These are phyloP conservation scores for Formica exsecta DNA, from an alignment of 1,140 invertebrate species.

Conservation along the genomic window DNA sequence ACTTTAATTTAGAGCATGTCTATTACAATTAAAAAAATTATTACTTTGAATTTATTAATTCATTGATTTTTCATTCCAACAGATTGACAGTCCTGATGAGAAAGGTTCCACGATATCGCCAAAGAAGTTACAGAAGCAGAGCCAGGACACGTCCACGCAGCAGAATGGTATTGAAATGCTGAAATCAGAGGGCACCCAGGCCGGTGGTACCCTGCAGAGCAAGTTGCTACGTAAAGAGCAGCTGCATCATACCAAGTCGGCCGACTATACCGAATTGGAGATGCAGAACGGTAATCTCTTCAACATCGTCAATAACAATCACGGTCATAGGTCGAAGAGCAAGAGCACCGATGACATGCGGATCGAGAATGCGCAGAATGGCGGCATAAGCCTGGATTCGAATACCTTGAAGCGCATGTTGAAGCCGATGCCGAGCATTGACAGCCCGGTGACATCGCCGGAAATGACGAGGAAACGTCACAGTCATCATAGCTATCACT, in stretches of 20 bases:
- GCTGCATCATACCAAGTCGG: conserved; percentile 90
- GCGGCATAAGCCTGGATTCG: conserved; percentile 89
- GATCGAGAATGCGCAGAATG: conserved; percentile 88
- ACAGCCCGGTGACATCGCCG: conserved; percentile 95
- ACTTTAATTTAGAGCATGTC: neutral
- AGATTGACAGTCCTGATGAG: conserved; percentile 87
- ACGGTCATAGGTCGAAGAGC: conserved; percentile 90
- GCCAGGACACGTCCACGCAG: conserved; percentile 87
- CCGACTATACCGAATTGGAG: conserved; percentile 92
- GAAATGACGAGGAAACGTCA: conserved; percentile 93
- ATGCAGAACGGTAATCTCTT: conserved; percentile 88
- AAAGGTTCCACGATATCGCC: conserved; percentile 81
- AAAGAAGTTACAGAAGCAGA: conserved; percentile 83
- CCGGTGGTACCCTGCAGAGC: conserved; percentile 89
- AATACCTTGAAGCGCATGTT: conserved; percentile 97
- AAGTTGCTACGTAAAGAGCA: conserved; percentile 90
- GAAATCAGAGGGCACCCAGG: conserved; percentile 94
- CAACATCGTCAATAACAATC: conserved; percentile 91
- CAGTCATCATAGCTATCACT: conserved; percentile 87
- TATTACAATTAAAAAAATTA: neutral
- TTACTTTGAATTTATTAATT: neutral
- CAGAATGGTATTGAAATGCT: conserved; percentile 86
- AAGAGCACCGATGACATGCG: conserved; percentile 96
- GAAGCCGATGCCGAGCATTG: conserved; percentile 95
- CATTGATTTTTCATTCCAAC: neutral